phyloP scores from a whole-genome alignment of 1,140 invertebrate species.

The Brachystomella parvula region DNA sequence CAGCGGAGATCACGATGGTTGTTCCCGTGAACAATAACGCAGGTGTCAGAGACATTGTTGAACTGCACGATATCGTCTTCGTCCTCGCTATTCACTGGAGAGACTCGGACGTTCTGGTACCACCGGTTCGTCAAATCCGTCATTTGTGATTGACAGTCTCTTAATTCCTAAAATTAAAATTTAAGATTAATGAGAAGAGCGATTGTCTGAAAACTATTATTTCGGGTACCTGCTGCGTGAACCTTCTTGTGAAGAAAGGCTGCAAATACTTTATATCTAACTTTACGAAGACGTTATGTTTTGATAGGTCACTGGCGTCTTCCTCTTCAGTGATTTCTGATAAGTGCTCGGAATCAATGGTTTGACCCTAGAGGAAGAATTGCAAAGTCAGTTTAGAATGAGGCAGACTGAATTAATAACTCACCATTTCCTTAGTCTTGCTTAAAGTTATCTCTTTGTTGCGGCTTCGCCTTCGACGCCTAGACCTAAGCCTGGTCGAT shows the following conservation, averaged over 20 bases:
- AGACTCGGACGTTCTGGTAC: constrained; percentile 87
- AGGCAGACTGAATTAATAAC: background rate
- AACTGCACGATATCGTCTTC: constrained; percentile 42
- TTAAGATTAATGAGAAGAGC: background rate
- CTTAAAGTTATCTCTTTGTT: constrained; percentile 78
- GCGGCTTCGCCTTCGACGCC: constrained; percentile 54
- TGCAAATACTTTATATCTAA: constrained; percentile 89
- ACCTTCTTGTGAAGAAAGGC: constrained; percentile 87
- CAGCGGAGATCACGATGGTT: background rate
- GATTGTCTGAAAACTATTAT: background rate
- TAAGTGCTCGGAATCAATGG: constrained; percentile 90
- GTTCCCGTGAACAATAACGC: background rate
- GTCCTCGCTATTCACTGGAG: constrained; percentile 61
- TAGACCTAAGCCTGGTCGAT: constrained; percentile 46
- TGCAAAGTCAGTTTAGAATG: constrained; percentile 8
- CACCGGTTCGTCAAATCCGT: constrained; percentile 90
- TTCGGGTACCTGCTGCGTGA: constrained; percentile 69
- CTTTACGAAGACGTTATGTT: constrained; percentile 72
- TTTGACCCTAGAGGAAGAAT: constrained; percentile 61
- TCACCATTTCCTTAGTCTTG: constrained; percentile 91
- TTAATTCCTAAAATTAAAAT: constrained; percentile 60
- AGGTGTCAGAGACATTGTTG: background rate
- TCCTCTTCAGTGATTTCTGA: constrained; percentile 94
- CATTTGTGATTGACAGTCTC: constrained; percentile 93
- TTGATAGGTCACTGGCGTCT: constrained; percentile 58